Evolutionary conservation across 2,888 invertebrate genomes (phyloP).

Genomic region (Tenthredo notha): DNA sequence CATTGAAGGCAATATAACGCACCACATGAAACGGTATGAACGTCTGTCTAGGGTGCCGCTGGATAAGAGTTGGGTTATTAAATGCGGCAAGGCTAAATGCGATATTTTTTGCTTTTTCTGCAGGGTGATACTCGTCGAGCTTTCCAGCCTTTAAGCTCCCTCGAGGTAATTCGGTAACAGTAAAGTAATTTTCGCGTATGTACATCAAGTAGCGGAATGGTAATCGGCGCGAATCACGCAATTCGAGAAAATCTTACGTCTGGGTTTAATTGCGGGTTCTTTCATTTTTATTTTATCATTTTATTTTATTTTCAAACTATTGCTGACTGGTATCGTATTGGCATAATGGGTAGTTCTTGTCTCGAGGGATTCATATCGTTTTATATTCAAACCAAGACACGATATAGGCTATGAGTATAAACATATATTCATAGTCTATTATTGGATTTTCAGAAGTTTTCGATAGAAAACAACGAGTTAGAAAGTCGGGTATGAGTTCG

Average conservation of each 20-base stretch:
- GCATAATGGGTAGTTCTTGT: background rate
- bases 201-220: background rate
- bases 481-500: background rate
- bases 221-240: background rate
- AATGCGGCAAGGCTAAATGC: constrained; percentile 33
- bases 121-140: background rate
- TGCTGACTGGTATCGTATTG: background rate
- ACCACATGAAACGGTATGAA: constrained; percentile 21
- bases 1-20: constrained; percentile 23
- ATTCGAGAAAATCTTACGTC: background rate
- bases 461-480: background rate
- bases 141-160: background rate
- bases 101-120: background rate
- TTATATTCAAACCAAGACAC: background rate
- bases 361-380: background rate
- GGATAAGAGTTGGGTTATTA: constrained; percentile 42
- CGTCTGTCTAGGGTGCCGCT: constrained; percentile 10
- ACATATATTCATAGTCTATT: background rate
- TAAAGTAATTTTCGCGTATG: background rate
- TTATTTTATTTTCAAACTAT: background rate
- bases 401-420: background rate
- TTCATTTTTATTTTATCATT: background rate
- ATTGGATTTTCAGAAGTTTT: background rate
- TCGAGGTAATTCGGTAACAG: constrained; percentile 4
- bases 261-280: background rate